Base-by-base conservation (phyloP, 2,888 invertebrate genomes). In the Drosophila antonietae region DNA sequence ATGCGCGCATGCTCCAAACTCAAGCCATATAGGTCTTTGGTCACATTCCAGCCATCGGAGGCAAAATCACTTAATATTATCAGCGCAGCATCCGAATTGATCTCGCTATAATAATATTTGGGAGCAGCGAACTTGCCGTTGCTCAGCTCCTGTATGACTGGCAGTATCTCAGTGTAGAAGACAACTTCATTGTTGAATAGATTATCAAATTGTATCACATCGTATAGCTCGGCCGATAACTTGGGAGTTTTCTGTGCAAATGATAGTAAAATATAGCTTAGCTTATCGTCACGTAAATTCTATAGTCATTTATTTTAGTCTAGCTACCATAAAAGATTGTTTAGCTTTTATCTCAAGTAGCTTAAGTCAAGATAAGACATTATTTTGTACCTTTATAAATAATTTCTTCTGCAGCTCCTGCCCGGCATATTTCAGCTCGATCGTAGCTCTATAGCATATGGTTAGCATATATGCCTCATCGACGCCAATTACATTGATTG, bases 161-260 rank as follows among this genome's bases (percentile, higher is more conserved):
- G 92, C 20, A 92, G 57, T 3, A 92, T 83, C 23, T 77, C 77
- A 1, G 84, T 89, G 37, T 93, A 93, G 2, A 88, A 90, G 5
- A 67, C 43, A 10, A 92, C 89, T 79, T 93, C 93, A 68, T 93
- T 93, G 47, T 61, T 73, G 56, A 92, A 93, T 1, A 93, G 83
- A 0, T 75, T 64, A 3, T 71, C 69, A 46, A 92, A 93, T 62
- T 88, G 83, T 0, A 91, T 20, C 8, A 75, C 14, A 2, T 90
- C 83, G 57, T 89, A 93, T 0, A 78, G 35, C 20, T 89, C 87
- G 23, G 81, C 57, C 0, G 90, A 64, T 14, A 92, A 9, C 2
- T 63, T 59, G 3, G 93, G 92, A 1, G 93, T 91, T 91, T 89
- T 91, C 92, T 92, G 66, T 3, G 70, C 3, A 33, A 37, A 33